Evolutionary conservation across 2,113 vertebrate genomes (phyloP), one percentile per base, ranked within the genome.

Genomic region (Hepsetus odoe): DNA sequence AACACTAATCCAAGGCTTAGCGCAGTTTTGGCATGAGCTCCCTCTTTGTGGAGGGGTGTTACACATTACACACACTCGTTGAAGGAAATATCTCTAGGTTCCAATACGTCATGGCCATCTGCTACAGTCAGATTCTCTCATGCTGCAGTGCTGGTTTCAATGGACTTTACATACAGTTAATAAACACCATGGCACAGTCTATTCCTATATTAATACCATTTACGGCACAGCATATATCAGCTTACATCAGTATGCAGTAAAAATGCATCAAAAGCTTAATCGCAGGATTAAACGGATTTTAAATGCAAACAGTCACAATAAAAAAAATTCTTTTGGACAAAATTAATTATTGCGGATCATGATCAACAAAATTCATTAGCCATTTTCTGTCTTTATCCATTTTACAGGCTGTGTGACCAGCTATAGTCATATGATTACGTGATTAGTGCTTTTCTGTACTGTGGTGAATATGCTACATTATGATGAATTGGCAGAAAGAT

Each of bases 51-150:
- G 75, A 72, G 55, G 74, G 77, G 77, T 77, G 82, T 77, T 77
- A 80, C 79, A 84, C 79, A 84, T 84, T 73, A 83, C 74, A 70
- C 69, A 83, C 49, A 68, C 74, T 70, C 22, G 70, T 49, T 80
- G 79, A 74, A 69, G 55, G 70, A 77, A 84, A 84, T 84, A 80
- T 84, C 74, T 80, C 78, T 49, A 55, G 55, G 78, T 77, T 70
- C 74, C 78, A 80, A 76, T 69, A 74, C 49, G 78, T 80, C 71
- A 80, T 70, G 42, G 58, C 74, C 74, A 84, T 77, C 74, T 74
- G 74, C 71, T 22, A 35, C 51, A 83, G 26, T 83, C 82, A 77
- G 46, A 84, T 77, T 74, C 55, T 76, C 76, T 72, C 24, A 61
- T 59, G 40, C 65, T 49, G 61, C 65, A 69, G 38, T 14, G 32